Base-by-base conservation (phyloP, 2,888 invertebrate genomes). In the Fragum whitleyi region DNA sequence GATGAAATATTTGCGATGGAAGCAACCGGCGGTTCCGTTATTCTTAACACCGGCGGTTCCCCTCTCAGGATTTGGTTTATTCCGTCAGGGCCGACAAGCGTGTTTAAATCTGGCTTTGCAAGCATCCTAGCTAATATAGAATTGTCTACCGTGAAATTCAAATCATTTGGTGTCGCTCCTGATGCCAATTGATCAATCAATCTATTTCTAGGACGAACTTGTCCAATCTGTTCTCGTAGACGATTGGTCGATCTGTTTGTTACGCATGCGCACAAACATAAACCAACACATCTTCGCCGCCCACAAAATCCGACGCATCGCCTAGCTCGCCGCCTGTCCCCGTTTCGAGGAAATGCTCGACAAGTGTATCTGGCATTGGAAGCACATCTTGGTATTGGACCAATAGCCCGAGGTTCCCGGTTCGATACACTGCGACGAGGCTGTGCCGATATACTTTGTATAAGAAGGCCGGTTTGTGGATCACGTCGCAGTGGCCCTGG, bases 1-100 rank as follows among this genome's bases (percentile, higher is more conserved):
- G 47, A 47, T 9, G 47, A 14, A 36, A 36, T 36, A 23, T 65
- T 65, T 5, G 23, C 23, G 5, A 42, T 26, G 14, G 26, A n/a
- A 26, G 21, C 23, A 19, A 7, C 23, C 7, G 36, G 42, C 19
- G 26, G 26, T 14, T 9, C 32, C 32, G n/a, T 6, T 2, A n/a
- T 32, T 32, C n/a, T 29, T 42, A 81, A 53, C 1, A 51, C 36
- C 9, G 82, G 82, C 3, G 82, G 82, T 57, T 74, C 79, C 14
- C 82, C 82, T 16, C 75, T 72, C 14, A 82, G 36, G 0, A 82
- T 79, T 11, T 75, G 69, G 42, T 82, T 82, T 3, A 82, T 76
- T 14, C 82, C 82, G 14, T 78, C 74, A n/a, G 82, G 82, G 2
- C 82, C 82, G 6, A 82, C 76, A 0, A 82, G 69, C 14, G 57